phyloP scores from a whole-genome alignment of 2,888 invertebrate species.

The Ctena decussata region DNA sequence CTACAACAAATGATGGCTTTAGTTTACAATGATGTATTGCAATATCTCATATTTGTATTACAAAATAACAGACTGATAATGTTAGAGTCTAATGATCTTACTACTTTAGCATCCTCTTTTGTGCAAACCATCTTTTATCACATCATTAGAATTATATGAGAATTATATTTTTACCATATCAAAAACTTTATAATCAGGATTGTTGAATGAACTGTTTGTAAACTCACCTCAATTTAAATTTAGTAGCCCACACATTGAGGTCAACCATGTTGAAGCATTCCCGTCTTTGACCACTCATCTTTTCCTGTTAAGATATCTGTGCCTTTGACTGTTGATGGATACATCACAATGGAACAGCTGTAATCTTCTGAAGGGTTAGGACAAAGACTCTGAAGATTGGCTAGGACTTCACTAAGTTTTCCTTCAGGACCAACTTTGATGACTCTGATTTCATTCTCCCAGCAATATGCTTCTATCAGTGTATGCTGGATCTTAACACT shows the following conservation, averaged over 20 bases:
- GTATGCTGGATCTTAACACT: slow-evolving; percentile 74
- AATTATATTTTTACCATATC: no score
- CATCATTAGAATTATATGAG: no score
- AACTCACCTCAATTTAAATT: background rate
- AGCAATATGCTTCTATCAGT: slow-evolving; percentile 78
- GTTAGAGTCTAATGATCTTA: no score
- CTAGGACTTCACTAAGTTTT: background rate
- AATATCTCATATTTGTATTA: no score
- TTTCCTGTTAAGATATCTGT: background rate
- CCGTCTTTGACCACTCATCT: background rate
- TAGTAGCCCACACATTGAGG: background rate
- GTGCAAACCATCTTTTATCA: no score
- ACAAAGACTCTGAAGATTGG: background rate
- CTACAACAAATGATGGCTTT: no score
- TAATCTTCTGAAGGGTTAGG: background rate
- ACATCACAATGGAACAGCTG: background rate
- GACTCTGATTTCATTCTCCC: slow-evolving; percentile 74
- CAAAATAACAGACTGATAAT: no score
- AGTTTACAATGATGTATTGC: no score
- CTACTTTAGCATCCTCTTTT: no score
- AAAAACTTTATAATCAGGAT: no score
- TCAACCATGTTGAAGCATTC: background rate
- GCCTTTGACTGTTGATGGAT: background rate
- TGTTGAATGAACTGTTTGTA: no score
- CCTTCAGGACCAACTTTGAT: slow-evolving; percentile 57